Evolutionary conservation across 2,888 invertebrate genomes (phyloP), one percentile per base, ranked within the genome.

Genomic region (Rhagonycha fulva): DNA sequence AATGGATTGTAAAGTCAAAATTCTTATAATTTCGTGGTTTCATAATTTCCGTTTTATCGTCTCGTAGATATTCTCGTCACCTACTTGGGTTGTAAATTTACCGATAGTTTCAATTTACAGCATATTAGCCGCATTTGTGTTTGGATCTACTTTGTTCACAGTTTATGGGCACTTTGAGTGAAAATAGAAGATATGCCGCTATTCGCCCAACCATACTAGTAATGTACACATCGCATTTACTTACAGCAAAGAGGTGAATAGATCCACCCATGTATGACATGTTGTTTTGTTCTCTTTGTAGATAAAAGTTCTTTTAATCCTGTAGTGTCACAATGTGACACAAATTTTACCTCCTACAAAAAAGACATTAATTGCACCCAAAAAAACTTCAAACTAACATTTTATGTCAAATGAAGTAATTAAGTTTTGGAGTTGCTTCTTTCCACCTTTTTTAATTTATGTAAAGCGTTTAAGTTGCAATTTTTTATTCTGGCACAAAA

Each of bases 141-240:
- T 47, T 23, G 19, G 30, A 71, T 62, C 68, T 47, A 47, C 47
- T 47, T 32, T 71, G 71, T 76, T 76, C 76, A 76, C 76, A 76
- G 68, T 76, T 76, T 74, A 68, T 76, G 74, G 73, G 74, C 71
- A 63, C 76, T 76, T 76, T 76, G 76, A 76, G 73, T 24, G 68
- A 71, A 76, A 68, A 30, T 67, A 12, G 30, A 67, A 74, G 76
- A 71, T 62, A 71, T 61, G 74, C 73, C 68, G 63, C 71, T 71
- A 74, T 68, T 66, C 72, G 60, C 30, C 72, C 70, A 70, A 73
- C 67, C 61, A 67, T 72, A 73, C 76, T 70, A 72, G 73, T 73
- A 76, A 72, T 73, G 61, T 76, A 68, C 67, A 74, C 76, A 70
- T 74, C 71, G 74, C 74, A 74, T 76, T 71, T 70, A 71, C 73